phyloP scores from a whole-genome alignment of 2,888 invertebrate genomes.

The Subacronicta megacephala region DNA sequence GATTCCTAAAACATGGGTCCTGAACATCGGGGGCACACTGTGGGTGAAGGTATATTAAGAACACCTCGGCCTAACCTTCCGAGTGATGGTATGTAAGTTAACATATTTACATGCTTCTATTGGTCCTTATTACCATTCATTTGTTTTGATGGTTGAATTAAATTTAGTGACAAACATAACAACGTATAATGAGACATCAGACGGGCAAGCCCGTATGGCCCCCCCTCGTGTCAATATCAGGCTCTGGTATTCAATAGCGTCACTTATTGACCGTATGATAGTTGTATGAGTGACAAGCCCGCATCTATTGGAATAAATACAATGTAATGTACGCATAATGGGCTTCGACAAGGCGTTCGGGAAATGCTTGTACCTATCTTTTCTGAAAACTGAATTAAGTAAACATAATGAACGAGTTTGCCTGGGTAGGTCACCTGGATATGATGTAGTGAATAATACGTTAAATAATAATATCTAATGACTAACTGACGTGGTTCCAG shows the following conservation, averaged over 20 bases:
- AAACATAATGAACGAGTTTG: too few species aligned
- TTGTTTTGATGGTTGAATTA: slow-evolving; percentile 23
- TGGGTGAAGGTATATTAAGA: too few species aligned
- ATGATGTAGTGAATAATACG: too few species aligned
- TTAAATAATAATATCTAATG: too few species aligned
- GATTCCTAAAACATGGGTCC: too few species aligned
- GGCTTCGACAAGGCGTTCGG: neutral
- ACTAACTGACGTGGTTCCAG: too few species aligned
- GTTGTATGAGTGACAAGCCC: slow-evolving; percentile 56
- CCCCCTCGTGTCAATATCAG: slow-evolving; percentile 68
- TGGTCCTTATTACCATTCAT: slow-evolving; percentile 41
- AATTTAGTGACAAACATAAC: slow-evolving; percentile 52
- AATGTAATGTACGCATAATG: slow-evolving; percentile 25
- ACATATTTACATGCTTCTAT: neutral
- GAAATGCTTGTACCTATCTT: neutral
- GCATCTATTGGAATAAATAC: slow-evolving; percentile 52
- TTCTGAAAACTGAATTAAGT: too few species aligned
- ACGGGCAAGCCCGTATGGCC: slow-evolving; percentile 71
- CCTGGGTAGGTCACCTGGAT: too few species aligned
- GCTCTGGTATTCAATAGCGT: slow-evolving; percentile 54
- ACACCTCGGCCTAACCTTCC: too few species aligned
- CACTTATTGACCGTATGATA: slow-evolving; percentile 58
- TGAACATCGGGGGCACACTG: too few species aligned
- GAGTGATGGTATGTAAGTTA: too few species aligned
- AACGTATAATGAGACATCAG: slow-evolving; percentile 59